phyloP scores from a whole-genome alignment of 2,888 invertebrate genomes.

The Drosophila borborema region DNA sequence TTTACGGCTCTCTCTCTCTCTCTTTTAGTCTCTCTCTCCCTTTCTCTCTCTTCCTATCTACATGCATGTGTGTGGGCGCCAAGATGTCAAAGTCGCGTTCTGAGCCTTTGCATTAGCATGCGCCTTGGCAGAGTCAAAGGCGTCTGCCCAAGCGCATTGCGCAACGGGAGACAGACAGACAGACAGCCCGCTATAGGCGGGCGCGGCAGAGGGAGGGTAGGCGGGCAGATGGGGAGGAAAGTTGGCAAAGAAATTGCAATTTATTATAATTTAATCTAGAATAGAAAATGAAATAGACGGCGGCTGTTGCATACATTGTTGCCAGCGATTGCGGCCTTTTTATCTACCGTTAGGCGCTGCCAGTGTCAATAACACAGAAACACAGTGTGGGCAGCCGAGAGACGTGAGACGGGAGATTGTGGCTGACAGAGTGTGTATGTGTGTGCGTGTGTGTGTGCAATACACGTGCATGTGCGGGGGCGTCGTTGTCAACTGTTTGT shows the following conservation, averaged over 20 bases:
- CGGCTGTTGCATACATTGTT: slow-evolving; percentile 68
- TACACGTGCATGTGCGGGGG: slow-evolving; percentile 45
- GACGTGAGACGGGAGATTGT: background rate
- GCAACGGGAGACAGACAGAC: slow-evolving; percentile 49
- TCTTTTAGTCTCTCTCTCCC: background rate
- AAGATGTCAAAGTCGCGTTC: slow-evolving; percentile 60
- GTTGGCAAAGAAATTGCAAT: slow-evolving; percentile 63
- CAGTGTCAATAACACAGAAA: slow-evolving; percentile 74
- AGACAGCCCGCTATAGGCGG: background rate
- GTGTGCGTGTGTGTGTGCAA: slow-evolving; percentile 8
- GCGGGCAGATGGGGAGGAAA: background rate
- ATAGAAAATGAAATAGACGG: slow-evolving; percentile 76
- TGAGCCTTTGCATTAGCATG: slow-evolving; percentile 49
- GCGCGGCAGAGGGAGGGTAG: background rate
- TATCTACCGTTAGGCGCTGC: slow-evolving; percentile 74
- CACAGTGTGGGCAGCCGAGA: slow-evolving; percentile 30
- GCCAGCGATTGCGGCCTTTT: slow-evolving; percentile 68
- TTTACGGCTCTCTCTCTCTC: background rate
- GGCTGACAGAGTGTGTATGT: background rate
- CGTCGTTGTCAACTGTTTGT: slow-evolving; percentile 53
- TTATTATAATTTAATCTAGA: slow-evolving; percentile 80
- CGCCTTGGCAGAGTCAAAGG: slow-evolving; percentile 26
- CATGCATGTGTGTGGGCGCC: slow-evolving; percentile 46
- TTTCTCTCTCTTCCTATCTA: background rate
- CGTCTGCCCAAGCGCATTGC: slow-evolving; percentile 58